Percentiles rank a stretch among this genome's conserved stretches.
Evolutionary conservation across 1,140 invertebrate species (phyloP).

Genomic region (Drosophila watanabei): DNA sequence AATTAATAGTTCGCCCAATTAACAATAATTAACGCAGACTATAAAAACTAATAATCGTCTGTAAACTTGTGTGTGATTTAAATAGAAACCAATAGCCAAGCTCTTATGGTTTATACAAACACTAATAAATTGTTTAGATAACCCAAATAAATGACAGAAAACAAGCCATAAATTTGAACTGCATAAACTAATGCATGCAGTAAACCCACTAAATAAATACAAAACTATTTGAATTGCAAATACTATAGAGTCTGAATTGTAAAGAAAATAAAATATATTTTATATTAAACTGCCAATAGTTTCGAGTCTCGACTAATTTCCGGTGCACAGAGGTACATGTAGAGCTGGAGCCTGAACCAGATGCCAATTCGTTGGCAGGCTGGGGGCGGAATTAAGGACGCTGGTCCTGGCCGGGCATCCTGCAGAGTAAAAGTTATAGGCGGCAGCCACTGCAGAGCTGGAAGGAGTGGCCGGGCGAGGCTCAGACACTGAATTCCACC

Average conservation of each 20-base stretch:
- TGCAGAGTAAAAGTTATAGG: conserved; percentile 38
- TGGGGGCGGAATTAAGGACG: conserved; percentile 23
- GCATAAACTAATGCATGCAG: not conserved
- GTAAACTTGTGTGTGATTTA: not conserved
- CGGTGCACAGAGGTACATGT: conserved; percentile 19
- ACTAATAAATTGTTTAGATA: conserved; percentile 12
- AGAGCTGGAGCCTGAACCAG: conserved; percentile 5
- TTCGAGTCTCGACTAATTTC: conserved; percentile 35
- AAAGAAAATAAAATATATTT: conserved; percentile 11
- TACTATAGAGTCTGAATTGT: not conserved
- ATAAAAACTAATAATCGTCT: not conserved
- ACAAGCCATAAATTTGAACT: conserved; percentile 2
- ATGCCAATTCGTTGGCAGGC: conserved; percentile 28
- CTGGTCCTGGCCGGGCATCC: conserved; percentile 27
- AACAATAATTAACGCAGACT: not conserved
- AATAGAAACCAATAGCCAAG: not conserved
- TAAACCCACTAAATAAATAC: conserved; percentile 6
- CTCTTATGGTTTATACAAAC: not conserved
- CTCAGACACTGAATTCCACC: conserved; percentile 45
- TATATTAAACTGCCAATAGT: conserved; percentile 24
- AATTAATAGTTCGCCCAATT: not conserved
- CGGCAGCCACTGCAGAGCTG: conserved; percentile 30
- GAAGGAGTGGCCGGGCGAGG: conserved; percentile 21
- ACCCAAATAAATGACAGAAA: not conserved
- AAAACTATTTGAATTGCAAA: conserved; percentile 1